Evolutionary conservation across 2,797 vertebrate species (phyloP).

Genomic region (Leptodactylus fallax): DNA sequence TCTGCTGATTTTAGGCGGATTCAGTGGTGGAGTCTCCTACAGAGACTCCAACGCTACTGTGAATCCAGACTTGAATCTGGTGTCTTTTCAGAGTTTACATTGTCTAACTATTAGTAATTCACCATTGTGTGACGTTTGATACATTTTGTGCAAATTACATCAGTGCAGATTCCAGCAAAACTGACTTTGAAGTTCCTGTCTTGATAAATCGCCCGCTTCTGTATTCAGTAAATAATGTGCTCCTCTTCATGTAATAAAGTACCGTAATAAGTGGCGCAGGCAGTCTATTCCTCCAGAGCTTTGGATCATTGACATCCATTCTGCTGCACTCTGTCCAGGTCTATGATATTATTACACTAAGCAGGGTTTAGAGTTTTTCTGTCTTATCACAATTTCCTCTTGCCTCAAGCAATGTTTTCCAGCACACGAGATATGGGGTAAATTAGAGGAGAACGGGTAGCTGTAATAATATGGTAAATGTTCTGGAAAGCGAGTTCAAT

Average conservation of each 20-base stretch:
- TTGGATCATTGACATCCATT: neutral
- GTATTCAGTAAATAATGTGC: neutral
- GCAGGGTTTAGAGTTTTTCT: neutral
- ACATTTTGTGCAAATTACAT: too few relatives aligned
- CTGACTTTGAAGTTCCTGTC: too few relatives aligned
- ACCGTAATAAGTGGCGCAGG: neutral
- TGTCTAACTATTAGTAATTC: too few relatives aligned
- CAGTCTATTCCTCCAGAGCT: neutral
- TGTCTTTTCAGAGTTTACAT: too few relatives aligned
- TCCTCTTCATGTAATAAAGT: neutral
- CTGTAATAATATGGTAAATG: conserved; percentile 74
- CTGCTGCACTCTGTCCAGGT: neutral
- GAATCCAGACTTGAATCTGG: too few relatives aligned
- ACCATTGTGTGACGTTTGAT: too few relatives aligned
- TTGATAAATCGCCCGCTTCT: too few relatives aligned
- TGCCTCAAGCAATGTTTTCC: conserved; percentile 67
- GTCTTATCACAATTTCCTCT: conserved; percentile 63
- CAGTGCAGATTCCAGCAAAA: too few relatives aligned
- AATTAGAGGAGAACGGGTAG: conserved; percentile 68
- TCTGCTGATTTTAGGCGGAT: too few relatives aligned
- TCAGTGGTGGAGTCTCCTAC: too few relatives aligned
- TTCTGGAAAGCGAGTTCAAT: conserved; percentile 74
- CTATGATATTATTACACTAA: conserved; percentile 29
- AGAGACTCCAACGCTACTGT: too few relatives aligned
- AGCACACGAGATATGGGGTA: conserved; percentile 62